phyloP scores from a whole-genome alignment of 2,113 vertebrate species.

The Burhinus bistriatus region DNA sequence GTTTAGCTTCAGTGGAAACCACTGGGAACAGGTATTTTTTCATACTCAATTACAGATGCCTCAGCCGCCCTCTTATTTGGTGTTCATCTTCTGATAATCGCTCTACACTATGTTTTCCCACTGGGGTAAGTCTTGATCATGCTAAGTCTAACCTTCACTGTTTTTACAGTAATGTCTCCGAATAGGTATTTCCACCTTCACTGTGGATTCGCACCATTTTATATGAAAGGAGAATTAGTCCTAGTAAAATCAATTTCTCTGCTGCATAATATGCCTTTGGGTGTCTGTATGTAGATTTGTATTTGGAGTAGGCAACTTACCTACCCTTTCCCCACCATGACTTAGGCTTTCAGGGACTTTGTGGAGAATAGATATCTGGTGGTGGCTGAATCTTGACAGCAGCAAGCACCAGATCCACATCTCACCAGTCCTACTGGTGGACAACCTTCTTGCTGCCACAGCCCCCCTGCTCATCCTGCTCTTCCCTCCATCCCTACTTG shows the following conservation, averaged over 20 bases:
- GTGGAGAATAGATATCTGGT: not conserved
- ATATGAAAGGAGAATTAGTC: not conserved
- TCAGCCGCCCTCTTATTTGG: not conserved
- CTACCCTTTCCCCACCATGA: not conserved
- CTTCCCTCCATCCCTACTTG: not conserved
- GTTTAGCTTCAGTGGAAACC: not conserved
- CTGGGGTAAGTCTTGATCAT: not conserved
- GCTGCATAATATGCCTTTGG: not conserved
- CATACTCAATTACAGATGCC: not conserved
- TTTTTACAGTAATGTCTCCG: not conserved
- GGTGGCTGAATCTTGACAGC: not conserved
- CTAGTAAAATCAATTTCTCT: not conserved
- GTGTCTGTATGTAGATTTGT: not conserved
- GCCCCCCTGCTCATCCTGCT: not conserved
- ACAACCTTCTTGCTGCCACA: not conserved
- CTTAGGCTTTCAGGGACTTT: not conserved
- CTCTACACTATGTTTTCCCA: not conserved
- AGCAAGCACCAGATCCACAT: not conserved
- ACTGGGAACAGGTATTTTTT: not conserved
- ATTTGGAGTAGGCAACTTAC: not conserved
- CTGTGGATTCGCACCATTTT: not conserved
- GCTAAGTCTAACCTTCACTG: not conserved
- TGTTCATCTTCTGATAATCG: not conserved
- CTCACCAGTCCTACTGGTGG: not conserved
- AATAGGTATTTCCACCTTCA: not conserved